Conservation (phyloP, 2,888 invertebrate genomes). For the Ferdinandea cuprea region DNA sequence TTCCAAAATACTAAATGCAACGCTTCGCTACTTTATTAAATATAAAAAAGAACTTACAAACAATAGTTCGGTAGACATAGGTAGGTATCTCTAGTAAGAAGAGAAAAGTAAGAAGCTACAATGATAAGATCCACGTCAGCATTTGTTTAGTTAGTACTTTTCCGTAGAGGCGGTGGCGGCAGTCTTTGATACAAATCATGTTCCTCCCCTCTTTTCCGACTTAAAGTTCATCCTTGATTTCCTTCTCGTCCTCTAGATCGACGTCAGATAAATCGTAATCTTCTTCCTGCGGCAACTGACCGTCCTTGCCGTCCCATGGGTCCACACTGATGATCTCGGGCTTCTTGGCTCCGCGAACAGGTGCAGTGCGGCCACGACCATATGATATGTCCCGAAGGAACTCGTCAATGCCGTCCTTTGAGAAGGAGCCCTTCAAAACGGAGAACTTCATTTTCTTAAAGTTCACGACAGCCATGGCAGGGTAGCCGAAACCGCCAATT, state of each 20-base stretch:
- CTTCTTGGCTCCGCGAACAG: constrained; percentile 91
- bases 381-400: constrained; percentile 96
- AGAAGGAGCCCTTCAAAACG: constrained; percentile 95
- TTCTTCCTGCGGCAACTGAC: constrained; percentile 90
- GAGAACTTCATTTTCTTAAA: constrained; percentile 98
- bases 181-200: constrained; percentile 60
- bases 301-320: constrained; percentile 98
- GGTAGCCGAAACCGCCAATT: constrained; percentile 99
- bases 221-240: constrained; percentile 82
- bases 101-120: constrained; percentile 11
- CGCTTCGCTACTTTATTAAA: constrained; percentile 13
- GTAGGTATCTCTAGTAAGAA: background rate
- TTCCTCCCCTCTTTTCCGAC: background rate
- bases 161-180: constrained; percentile 49
- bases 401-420: constrained; percentile 96
- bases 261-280: constrained; percentile 96
- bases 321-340: constrained; percentile 88
- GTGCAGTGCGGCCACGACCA: constrained; percentile 95
- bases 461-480: constrained; percentile 98
- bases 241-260: constrained; percentile 91
- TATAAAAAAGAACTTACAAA: constrained; percentile 23
- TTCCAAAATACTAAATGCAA: background rate
- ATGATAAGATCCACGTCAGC: constrained; percentile 2
- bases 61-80: constrained; percentile 11
- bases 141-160: constrained; percentile 28